Evolutionary conservation across 1,140 invertebrate genomes (phyloP).

Genomic region (Anastatus disparis): DNA sequence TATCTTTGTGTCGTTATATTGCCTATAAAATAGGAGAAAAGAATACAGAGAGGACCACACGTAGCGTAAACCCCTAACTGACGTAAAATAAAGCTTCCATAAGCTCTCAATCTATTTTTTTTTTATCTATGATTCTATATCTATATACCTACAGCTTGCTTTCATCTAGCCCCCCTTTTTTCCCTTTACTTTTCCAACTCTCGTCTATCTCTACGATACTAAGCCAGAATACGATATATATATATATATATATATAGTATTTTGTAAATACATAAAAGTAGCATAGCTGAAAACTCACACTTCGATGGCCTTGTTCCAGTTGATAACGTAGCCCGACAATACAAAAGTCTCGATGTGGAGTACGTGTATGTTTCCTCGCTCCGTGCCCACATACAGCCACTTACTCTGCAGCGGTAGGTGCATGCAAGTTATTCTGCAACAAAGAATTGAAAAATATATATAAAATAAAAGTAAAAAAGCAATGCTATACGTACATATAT

Average conservation of each 20-base stretch:
- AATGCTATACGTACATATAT: no score
- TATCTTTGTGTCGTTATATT: conserved; percentile 13
- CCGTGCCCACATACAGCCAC: conserved; percentile 98
- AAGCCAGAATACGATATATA: no score
- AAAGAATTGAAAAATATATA: no score
- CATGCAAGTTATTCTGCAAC: conserved; percentile 88
- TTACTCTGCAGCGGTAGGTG: conserved; percentile 96
- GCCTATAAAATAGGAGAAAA: conserved; percentile 2
- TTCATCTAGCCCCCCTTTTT: not conserved
- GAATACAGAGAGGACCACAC: not conserved
- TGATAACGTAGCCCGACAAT: conserved; percentile 98
- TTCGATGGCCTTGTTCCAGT: conserved; percentile 99
- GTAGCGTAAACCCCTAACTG: not conserved
- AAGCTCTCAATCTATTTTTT: conserved; percentile 1
- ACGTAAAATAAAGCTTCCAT: conserved; percentile 13
- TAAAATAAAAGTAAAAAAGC: no score
- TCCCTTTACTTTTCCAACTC: conserved; percentile 6
- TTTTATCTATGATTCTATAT: conserved; percentile 4
- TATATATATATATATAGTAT: no score
- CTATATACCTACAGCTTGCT: no score
- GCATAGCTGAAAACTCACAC: conserved; percentile 84
- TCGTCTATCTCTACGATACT: not conserved
- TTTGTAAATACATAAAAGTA: no score
- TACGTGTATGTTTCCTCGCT: conserved; percentile 97
- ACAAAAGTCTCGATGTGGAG: conserved; percentile 96